Base-by-base conservation (phyloP, 2,113 vertebrate species). In the Holacanthus passer region DNA sequence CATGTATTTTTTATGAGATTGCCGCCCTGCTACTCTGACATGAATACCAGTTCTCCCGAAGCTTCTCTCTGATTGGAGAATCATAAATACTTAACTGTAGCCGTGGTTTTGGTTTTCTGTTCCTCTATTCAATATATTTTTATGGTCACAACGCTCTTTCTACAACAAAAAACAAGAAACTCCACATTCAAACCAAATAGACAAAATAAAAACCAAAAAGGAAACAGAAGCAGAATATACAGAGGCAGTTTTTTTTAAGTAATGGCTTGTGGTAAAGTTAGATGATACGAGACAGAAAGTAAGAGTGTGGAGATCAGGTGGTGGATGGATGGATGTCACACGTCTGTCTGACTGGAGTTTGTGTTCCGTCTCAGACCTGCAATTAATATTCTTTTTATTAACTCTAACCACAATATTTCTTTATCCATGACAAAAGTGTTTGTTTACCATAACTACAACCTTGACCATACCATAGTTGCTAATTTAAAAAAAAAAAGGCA, bases 1-100 rank as follows among this genome's bases (percentile, higher is more conserved):
- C 56, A 69, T 72, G 59, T 79, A 63, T 79, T 73, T 85, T 67
- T 59, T 47, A 62, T n/a, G 7, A 50, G 52, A 76, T 82, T 74
- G 48, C 70, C 19, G 37, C 56, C 58, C 35, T 73, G 73, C 47
- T 68, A 52, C 69, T 80, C 50, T 81, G 73, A 85, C 66, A 79
- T 45, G 7, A 83, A 63, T 79, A 58, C 55, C 78, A 48, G 2
- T 71, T 77, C 68, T 73, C 58, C 69, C 68, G 73, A 66, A 60
- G 41, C 16, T n/a, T 32, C 55, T 66, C 31, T 52, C 6, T 76
- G 27, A 72, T 45, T 79, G 39, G 24, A 48, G 47, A 77, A 63
- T 67, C 7, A 64, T 65, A 48, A 72, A 14, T 32, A 56, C 16
- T 24, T 47, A n/a, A 56, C 22, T 32, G 8, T n/a, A 32, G n/a